These are phyloP conservation scores for Pachypsylla venusta DNA, from an alignment of 1,140 invertebrate genomes.

Conservation along the genomic window DNA sequence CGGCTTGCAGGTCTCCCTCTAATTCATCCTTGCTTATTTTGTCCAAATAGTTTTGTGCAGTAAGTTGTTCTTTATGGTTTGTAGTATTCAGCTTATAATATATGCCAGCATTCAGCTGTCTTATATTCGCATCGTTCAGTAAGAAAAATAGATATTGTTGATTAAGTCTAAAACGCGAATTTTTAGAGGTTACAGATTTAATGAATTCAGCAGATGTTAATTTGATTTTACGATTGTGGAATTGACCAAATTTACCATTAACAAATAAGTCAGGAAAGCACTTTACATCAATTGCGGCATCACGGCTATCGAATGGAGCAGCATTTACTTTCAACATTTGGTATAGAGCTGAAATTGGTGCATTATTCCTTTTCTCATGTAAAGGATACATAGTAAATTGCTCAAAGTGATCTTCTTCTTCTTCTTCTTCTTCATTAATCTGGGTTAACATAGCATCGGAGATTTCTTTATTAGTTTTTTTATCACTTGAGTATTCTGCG, in stretches of 20 bases:
- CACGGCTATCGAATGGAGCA: slow-evolving; percentile 9
- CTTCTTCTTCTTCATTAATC: neutral
- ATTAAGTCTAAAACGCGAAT: slow-evolving; percentile 25
- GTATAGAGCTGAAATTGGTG: slow-evolving; percentile 23
- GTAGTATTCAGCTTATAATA: slow-evolving; percentile 18
- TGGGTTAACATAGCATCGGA: neutral
- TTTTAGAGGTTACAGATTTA: slow-evolving; percentile 22
- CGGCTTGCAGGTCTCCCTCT: slow-evolving; percentile 20
- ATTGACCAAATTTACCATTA: slow-evolving; percentile 23
- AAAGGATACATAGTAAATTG: slow-evolving; percentile 27
- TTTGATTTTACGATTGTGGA: slow-evolving; percentile 16
- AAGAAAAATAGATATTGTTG: slow-evolving; percentile 27
- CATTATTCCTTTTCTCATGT: slow-evolving; percentile 24
- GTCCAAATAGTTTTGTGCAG: slow-evolving; percentile 16
- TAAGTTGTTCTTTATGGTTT: slow-evolving; percentile 15
- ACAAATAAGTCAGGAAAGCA: slow-evolving; percentile 28
- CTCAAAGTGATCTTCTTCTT: slow-evolving; percentile 20
- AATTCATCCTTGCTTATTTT: slow-evolving; percentile 12
- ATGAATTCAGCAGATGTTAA: slow-evolving; percentile 25
- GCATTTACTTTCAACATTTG: slow-evolving; percentile 26
- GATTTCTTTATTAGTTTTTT: too few relatives aligned
- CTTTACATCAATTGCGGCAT: slow-evolving; percentile 23
- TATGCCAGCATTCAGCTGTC: slow-evolving; percentile 17
- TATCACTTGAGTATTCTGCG: too few relatives aligned
- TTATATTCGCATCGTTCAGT: slow-evolving; percentile 21